These are phyloP conservation scores for Doryteuthis pealeii DNA, from an alignment of 1,140 invertebrate genomes.

Conservation along the genomic window DNA sequence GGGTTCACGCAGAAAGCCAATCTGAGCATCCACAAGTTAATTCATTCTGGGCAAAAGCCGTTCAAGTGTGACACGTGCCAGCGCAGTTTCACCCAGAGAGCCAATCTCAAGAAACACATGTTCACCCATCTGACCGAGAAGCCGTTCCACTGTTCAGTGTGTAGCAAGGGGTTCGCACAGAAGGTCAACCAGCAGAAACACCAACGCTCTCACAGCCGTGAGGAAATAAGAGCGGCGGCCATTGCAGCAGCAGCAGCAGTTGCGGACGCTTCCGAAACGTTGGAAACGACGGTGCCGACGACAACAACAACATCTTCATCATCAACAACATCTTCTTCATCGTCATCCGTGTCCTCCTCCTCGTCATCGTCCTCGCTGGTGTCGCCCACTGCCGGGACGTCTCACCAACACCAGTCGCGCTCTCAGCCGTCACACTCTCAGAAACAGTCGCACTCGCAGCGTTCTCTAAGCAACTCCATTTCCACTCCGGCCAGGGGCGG, in stretches of 20 bases:
- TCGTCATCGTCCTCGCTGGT: too few species aligned
- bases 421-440: too few species aligned
- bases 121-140: conserved; percentile 19
- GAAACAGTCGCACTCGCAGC: too few species aligned
- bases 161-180: conserved; percentile 92
- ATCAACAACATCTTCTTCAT: not conserved
- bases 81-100: conserved; percentile 56
- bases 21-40: conserved; percentile 55
- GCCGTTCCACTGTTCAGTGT: conserved; percentile 58
- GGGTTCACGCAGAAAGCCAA: conserved; percentile 54
- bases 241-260: not conserved
- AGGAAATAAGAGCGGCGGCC: not conserved
- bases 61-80: conserved; percentile 59
- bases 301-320: not conserved
- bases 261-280: not conserved
- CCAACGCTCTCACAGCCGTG: conserved; percentile 13
- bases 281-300: not conserved
- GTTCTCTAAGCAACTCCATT: too few species aligned
- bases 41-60: conserved; percentile 53
- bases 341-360: too few species aligned
- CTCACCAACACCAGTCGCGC: too few species aligned
- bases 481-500: too few species aligned
- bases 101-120: conserved; percentile 55
- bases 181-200: conserved; percentile 85
- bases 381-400: too few species aligned